Percentiles rank a stretch among this genome's conserved stretches.
Conservation (phyloP, 1,140 invertebrate genomes). For the Danaus plexippus region DNA sequence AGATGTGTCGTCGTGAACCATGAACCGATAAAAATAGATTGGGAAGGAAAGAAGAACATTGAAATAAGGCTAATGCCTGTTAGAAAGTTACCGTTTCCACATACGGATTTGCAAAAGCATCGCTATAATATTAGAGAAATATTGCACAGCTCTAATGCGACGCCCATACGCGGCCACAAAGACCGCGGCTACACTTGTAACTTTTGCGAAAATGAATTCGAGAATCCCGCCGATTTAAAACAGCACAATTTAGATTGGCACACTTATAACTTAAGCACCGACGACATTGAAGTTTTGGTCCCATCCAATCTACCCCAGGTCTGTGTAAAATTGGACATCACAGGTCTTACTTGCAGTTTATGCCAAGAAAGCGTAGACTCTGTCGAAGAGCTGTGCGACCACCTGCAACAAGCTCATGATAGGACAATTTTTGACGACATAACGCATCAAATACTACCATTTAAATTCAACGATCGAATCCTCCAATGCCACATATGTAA, state of each 20-base stretch:
- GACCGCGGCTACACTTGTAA: constrained; percentile 32
- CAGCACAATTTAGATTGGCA: constrained; percentile 31
- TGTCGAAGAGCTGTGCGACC: constrained; percentile 26
- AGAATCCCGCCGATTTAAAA: constrained; percentile 33
- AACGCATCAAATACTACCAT: constrained; percentile 33
- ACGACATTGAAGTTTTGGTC: neutral
- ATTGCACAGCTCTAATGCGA: constrained; percentile 37
- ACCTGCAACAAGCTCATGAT: constrained; percentile 24
- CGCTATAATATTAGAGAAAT: constrained; percentile 32
- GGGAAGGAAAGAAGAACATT: neutral
- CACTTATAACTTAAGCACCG: neutral
- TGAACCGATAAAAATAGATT: constrained; percentile 3
- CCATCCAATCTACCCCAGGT: constrained; percentile 8
- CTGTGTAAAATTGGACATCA: constrained; percentile 37
- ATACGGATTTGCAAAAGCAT: constrained; percentile 16
- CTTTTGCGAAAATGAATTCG: constrained; percentile 32
- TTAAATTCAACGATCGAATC: constrained; percentile 30
- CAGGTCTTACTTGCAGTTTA: constrained; percentile 30
- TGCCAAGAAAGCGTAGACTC: constrained; percentile 21
- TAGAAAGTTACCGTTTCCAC: constrained; percentile 12
- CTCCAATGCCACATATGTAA: constrained; percentile 32
- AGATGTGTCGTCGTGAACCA: constrained; percentile 2
- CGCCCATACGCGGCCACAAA: constrained; percentile 28
- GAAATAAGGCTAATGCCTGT: constrained; percentile 7
- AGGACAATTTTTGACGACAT: constrained; percentile 24